Evolutionary conservation across 2,888 invertebrate species (phyloP).

Genomic region (Mesochorus sp.): DNA sequence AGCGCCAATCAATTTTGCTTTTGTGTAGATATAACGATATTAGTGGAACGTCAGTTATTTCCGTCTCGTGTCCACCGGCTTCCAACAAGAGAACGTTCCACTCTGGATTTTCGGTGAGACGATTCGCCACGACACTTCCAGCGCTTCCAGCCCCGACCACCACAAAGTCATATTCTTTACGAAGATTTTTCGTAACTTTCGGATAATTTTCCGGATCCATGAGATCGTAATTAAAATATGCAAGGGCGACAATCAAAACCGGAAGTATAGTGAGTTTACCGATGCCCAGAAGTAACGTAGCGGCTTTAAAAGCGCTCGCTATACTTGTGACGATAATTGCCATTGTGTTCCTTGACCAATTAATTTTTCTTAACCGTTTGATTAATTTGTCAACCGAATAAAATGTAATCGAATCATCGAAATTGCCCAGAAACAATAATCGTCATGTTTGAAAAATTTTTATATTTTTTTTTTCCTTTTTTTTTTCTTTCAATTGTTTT

Average conservation of each 20-base stretch:
- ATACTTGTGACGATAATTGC: conserved; percentile 83
- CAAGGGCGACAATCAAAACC: conserved; percentile 88
- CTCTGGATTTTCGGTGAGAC: conserved; percentile 89
- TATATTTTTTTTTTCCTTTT: background rate
- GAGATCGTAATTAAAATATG: conserved; percentile 92
- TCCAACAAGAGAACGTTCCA: conserved; percentile 92
- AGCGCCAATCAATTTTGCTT: conserved; percentile 95
- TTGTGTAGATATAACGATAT: conserved; percentile 94
- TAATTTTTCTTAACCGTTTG: conserved; percentile 16
- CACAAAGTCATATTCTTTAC: conserved; percentile 91
- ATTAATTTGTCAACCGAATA: background rate
- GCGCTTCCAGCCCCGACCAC: conserved; percentile 93
- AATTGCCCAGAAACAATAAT: background rate
- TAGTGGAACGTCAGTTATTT: conserved; percentile 93
- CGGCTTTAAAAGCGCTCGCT: conserved; percentile 88
- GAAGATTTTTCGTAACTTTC: conserved; percentile 85
- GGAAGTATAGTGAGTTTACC: conserved; percentile 90
- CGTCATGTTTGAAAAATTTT: background rate
- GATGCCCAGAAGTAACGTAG: conserved; percentile 87
- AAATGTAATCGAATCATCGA: background rate
- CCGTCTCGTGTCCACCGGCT: conserved; percentile 94
- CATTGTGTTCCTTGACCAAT: conserved; percentile 66
- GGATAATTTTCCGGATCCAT: conserved; percentile 93
- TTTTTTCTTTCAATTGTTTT: background rate
- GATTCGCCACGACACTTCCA: conserved; percentile 91